phyloP scores from a whole-genome alignment of 2,888 invertebrate species.

The Stenotaenia linearis region DNA sequence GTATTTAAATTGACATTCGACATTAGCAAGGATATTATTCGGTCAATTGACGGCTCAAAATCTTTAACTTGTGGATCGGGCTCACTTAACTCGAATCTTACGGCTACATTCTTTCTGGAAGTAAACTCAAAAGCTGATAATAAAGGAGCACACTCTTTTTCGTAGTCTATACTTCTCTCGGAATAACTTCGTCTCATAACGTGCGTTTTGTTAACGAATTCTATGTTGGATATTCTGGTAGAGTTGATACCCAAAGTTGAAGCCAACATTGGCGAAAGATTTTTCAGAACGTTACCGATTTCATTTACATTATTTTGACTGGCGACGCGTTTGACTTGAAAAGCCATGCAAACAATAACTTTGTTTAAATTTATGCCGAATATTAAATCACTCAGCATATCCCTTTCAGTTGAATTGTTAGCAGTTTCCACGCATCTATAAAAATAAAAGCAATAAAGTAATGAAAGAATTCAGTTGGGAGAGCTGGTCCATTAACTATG shows the following conservation, averaged over 20 bases:
- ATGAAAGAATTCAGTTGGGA: not conserved
- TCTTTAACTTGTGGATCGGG: not conserved
- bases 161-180: not conserved
- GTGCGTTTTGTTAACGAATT: not conserved
- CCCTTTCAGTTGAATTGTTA: not conserved
- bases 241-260: not conserved
- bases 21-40: conserved; percentile 24
- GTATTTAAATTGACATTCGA: conserved; percentile 15
- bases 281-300: not conserved
- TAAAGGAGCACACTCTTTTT: not conserved
- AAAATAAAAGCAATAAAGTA: not conserved
- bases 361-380: not conserved
- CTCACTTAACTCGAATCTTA: not conserved
- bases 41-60: conserved; percentile 33
- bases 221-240: not conserved
- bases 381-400: not conserved
- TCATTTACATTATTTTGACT: not conserved
- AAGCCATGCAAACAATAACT: not conserved
- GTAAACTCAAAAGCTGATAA: not conserved
- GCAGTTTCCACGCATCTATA: not conserved
- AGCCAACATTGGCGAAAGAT: not conserved
- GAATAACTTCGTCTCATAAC: not conserved
- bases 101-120: not conserved
- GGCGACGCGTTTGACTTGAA: not conserved
- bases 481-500: too few relatives aligned